Conservation (phyloP, 1,140 invertebrate genomes). For the Hylaeus volcanicus region DNA sequence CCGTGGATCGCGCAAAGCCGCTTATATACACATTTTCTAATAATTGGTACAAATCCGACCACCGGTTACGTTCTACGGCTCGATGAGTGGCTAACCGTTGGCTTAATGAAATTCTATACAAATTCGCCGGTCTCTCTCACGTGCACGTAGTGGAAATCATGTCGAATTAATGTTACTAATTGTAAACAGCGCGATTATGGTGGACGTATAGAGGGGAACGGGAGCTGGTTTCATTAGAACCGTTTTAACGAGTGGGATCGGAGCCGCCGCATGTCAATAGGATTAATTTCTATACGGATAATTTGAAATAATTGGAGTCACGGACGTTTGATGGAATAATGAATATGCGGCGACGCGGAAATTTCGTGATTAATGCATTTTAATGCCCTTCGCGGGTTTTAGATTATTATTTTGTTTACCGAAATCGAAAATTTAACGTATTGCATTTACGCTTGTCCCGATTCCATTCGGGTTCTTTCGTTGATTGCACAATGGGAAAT, state of each 20-base stretch:
- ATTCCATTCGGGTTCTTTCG: fast-evolving
- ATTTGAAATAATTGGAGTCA: constrained; percentile 60
- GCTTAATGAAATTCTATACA: constrained; percentile 69
- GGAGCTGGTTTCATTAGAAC: constrained; percentile 57
- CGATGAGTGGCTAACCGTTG: constrained; percentile 66
- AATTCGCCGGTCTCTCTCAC: constrained; percentile 46
- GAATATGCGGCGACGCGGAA: constrained; percentile 26
- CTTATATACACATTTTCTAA: constrained; percentile 66
- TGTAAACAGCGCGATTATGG: constrained; percentile 65
- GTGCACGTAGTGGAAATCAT: constrained; percentile 61
- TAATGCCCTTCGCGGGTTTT: constrained; percentile 26
- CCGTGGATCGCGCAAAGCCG: constrained; percentile 51
- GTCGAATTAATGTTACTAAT: constrained; percentile 67
- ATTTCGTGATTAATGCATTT: constrained; percentile 28
- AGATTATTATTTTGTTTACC: not conserved
- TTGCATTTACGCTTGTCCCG: not conserved
- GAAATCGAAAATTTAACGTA: not conserved
- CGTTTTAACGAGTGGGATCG: constrained; percentile 58
- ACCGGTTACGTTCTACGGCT: constrained; percentile 66
- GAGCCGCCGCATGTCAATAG: constrained; percentile 59
- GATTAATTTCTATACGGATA: constrained; percentile 65
- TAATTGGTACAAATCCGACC: constrained; percentile 68
- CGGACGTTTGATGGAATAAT: constrained; percentile 40
- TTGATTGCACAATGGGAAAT: not conserved
- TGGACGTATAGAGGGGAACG: constrained; percentile 44